Percentiles rank a stretch among this genome's conserved stretches.
Conservation (phyloP, 2,797 vertebrate genomes). For the Betta splendens region DNA sequence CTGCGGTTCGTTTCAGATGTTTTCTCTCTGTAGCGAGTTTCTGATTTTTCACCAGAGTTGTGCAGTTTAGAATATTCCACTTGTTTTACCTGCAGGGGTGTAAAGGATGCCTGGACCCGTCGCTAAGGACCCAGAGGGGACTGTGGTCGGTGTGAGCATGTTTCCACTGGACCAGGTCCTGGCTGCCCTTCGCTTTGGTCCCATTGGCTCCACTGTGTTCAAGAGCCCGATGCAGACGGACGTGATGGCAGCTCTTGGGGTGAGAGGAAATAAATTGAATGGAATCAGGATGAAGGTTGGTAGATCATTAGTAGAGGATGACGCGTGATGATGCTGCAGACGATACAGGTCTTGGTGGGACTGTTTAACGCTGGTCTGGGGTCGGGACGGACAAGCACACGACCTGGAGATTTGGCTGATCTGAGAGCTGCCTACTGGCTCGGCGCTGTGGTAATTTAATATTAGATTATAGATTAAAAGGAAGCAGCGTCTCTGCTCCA, state of each 20-base stretch:
- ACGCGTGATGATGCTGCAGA: conserved; percentile 15
- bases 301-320: background rate
- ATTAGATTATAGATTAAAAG: too few relatives aligned
- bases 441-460: conserved; percentile 49
- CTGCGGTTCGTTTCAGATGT: too few relatives aligned
- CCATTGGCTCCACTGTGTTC: background rate
- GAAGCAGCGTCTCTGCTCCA: too few relatives aligned
- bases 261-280: conserved; percentile 15
- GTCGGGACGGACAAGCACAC: conserved; percentile 16
- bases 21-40: too few relatives aligned
- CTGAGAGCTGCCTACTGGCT: conserved; percentile 59
- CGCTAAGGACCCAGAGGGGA: background rate
- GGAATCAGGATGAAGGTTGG: background rate
- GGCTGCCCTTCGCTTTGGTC: conserved; percentile 1
- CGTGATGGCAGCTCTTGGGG: conserved; percentile 24
- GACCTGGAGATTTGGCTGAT: conserved; percentile 15
- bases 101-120: conserved; percentile 11
- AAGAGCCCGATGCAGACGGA: background rate
- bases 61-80: too few relatives aligned
- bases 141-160: background rate
- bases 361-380: conserved; percentile 51
- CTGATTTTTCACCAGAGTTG: too few relatives aligned
- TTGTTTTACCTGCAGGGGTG: conserved; percentile 5
- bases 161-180: conserved; percentile 14
- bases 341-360: conserved; percentile 55